Base-by-base conservation (phyloP, 2,888 invertebrate species). In the Drosophila eohydei region DNA sequence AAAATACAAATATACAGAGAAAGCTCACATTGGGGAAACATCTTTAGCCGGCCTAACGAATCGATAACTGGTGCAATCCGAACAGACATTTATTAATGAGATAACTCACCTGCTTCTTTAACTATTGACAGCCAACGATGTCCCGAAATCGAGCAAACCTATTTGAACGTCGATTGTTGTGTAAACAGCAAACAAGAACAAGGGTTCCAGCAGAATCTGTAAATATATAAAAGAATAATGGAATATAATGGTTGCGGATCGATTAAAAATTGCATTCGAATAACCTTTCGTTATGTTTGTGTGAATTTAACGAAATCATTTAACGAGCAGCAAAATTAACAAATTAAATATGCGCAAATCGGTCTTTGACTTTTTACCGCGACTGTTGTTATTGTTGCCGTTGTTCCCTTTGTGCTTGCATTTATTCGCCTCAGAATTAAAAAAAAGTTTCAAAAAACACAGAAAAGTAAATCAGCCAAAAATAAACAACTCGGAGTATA, bases 311-410 rank as follows among this genome's bases (percentile, higher is more conserved):
- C 30, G 48, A 48, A 48, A 12, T 14, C 44, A 66, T 73, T 75
- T 72, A 71, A 34, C 32, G 34, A 50, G 34, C 7, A 21, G 21
- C 55, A 72, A 73, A 83, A 73, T 76, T 51, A 68, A 67, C 56
- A 58, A 28, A 55, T 55, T 62, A 26, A 59, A 63, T 61, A 74
- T 72, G 74, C 76, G 78, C 71, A 80, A 84, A 66, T 66, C 71
- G 76, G 85, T 80, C 80, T 87, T 81, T 77, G 74, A 75, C 83
- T 81, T 74, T 69, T 26, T n/a, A 34, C 59, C 64, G 66, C 38
- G 60, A 46, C 56, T 67, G 30, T 68, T 55, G n/a, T 7, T 50
- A 30, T 62, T 67, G 62, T 38, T 66, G 38, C 55, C 59, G 40
- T 69, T 48, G 21, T 55, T 68, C 41, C 64, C 74, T 70, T 75